Evolutionary conservation across 1,140 invertebrate genomes (phyloP).

Genomic region (Drosophila eugracilis): DNA sequence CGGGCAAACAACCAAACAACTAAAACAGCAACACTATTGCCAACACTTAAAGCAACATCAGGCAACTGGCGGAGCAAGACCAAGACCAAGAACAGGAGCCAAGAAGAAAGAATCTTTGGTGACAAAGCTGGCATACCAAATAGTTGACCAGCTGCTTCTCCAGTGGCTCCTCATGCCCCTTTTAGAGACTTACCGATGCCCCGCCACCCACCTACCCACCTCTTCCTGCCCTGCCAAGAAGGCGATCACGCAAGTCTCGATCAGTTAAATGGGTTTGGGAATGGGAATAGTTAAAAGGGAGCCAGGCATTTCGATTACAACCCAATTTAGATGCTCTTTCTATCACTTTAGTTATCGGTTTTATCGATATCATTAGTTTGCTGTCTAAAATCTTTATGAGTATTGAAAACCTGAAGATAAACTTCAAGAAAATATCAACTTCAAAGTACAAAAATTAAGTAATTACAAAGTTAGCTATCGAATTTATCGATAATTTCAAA

Average conservation of each 20-base stretch:
- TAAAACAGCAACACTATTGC: slow-evolving; percentile 36
- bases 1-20: slow-evolving; percentile 33
- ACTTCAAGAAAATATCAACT: too few relatives aligned
- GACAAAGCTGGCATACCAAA: slow-evolving; percentile 77
- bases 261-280: slow-evolving; percentile 5
- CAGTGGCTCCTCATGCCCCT: neutral
- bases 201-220: neutral
- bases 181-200: too few relatives aligned
- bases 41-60: slow-evolving; percentile 15
- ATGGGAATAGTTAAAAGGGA: slow-evolving; percentile 2
- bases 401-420: too few relatives aligned
- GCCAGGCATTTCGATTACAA: neutral
- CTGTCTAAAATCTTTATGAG: too few relatives aligned
- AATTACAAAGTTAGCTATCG: too few relatives aligned
- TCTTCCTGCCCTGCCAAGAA: slow-evolving; percentile 5
- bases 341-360: neutral
- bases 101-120: slow-evolving; percentile 28
- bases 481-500: too few relatives aligned
- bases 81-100: slow-evolving; percentile 9
- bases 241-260: slow-evolving; percentile 11
- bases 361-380: too few relatives aligned
- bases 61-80: slow-evolving; percentile 19
- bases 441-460: too few relatives aligned
- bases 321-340: neutral
- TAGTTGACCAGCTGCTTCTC: slow-evolving; percentile 58